Evolutionary conservation across 2,888 invertebrate genomes (phyloP).

Genomic region (Melanostoma scalare): DNA sequence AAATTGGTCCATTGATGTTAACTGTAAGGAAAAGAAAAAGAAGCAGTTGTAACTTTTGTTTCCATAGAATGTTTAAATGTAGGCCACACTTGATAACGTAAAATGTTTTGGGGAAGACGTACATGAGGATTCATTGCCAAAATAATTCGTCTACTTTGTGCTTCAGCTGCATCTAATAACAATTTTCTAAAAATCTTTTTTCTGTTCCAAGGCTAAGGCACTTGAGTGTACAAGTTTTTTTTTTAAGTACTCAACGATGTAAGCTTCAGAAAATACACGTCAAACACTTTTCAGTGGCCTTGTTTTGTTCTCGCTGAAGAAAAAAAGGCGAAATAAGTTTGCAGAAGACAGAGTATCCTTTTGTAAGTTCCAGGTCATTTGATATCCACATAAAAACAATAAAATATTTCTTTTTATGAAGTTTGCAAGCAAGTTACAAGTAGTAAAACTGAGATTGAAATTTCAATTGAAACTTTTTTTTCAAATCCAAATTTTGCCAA

Average conservation of each 20-base stretch:
- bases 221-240: conserved; percentile 25
- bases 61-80: neutral
- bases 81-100: neutral
- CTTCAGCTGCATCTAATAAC: neutral
- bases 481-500: no score
- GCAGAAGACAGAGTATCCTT: conserved; percentile 7
- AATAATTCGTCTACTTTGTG: neutral
- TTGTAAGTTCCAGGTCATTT: conserved; percentile 14
- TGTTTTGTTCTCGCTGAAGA: conserved; percentile 17
- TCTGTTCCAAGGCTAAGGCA: conserved; percentile 48
- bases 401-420: neutral
- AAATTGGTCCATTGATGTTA: conserved; percentile 68
- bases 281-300: conserved; percentile 26
- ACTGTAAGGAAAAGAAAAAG: conserved; percentile 55
- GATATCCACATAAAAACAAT: neutral
- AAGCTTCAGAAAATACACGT: conserved; percentile 1
- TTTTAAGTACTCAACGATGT: conserved; percentile 49
- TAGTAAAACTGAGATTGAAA: no score
- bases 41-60: neutral
- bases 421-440: no score
- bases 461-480: no score
- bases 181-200: neutral
- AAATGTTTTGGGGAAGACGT: neutral
- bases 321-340: conserved; percentile 13
- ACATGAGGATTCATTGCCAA: neutral